phyloP scores from a whole-genome alignment of 2,113 vertebrate species.

The Tursiops truncatus region DNA sequence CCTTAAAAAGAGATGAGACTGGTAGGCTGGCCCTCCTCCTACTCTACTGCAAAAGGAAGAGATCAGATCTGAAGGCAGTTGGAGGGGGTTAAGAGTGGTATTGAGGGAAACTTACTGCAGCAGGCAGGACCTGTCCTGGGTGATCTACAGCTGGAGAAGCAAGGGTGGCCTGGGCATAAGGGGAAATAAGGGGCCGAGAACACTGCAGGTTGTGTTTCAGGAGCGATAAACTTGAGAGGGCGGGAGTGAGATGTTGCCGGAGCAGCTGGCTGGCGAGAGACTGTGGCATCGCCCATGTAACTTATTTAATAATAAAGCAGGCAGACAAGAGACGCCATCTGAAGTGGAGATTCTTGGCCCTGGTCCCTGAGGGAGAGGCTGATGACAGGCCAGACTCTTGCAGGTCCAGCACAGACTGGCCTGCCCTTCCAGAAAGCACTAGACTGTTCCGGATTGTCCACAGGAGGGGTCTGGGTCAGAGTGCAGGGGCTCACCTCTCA shows the following conservation, averaged over 20 bases:
- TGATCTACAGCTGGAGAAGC: background rate
- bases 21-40: background rate
- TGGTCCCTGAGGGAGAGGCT: constrained; percentile 24
- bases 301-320: constrained; percentile 65
- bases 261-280: background rate
- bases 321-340: constrained; percentile 64
- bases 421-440: background rate
- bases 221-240: background rate
- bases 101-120: background rate
- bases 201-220: background rate
- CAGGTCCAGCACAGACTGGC: background rate
- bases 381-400: constrained; percentile 16
- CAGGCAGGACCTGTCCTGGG: background rate
- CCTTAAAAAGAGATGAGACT: background rate
- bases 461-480: background rate
- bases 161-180: rapidly evolving
- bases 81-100: rapidly evolving
- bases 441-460: background rate
- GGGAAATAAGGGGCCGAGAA: background rate
- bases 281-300: constrained; percentile 21
- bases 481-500: background rate
- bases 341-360: constrained; percentile 34
- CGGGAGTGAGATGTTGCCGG: background rate
- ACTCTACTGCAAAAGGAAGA: background rate
- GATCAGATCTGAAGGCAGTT: background rate